Percentiles rank a stretch among this genome's conserved stretches.
Evolutionary conservation across 1,140 invertebrate species (phyloP).

Genomic region (Cephus cinctus): DNA sequence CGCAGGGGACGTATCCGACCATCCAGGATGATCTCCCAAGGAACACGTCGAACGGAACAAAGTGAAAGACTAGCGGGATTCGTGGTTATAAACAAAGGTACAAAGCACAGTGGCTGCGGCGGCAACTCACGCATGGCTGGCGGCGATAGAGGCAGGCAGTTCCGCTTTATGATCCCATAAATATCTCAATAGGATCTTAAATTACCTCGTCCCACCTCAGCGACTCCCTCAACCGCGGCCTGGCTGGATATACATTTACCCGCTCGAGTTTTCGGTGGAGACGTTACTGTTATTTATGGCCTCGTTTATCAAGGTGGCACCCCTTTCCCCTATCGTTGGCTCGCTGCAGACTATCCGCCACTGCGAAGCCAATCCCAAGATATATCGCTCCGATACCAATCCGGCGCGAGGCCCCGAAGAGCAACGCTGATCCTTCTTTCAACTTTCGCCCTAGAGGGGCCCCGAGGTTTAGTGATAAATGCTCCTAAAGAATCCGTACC

Average conservation of each 20-base stretch:
- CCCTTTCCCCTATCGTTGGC: constrained; percentile 36
- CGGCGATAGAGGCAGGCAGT: constrained; percentile 33
- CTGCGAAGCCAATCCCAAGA: constrained; percentile 48
- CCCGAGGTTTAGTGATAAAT: constrained; percentile 32
- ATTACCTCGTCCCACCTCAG: constrained; percentile 28
- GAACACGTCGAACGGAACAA: no score
- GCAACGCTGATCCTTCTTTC: constrained; percentile 32
- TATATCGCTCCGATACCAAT: constrained; percentile 50
- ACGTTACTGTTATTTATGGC: constrained; percentile 54
- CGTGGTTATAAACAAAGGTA: constrained; percentile 32
- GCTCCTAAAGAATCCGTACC: constrained; percentile 25
- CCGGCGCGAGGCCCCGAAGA: constrained; percentile 18
- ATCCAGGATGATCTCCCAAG: background rate
- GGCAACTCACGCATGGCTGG: constrained; percentile 28
- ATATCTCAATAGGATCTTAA: constrained; percentile 49
- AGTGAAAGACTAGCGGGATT: constrained; percentile 14
- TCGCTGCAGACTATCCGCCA: constrained; percentile 46
- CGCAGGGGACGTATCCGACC: constrained; percentile 1
- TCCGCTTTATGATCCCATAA: constrained; percentile 47
- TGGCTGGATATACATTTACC: constrained; percentile 40
- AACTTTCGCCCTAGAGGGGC: constrained; percentile 28
- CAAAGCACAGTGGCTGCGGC: constrained; percentile 24
- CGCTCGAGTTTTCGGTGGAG: constrained; percentile 50
- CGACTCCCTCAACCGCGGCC: constrained; percentile 21
- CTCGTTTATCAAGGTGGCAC: constrained; percentile 54